phyloP scores from a whole-genome alignment of 2,888 invertebrate species.

The Zaprionus obscuricornis region DNA sequence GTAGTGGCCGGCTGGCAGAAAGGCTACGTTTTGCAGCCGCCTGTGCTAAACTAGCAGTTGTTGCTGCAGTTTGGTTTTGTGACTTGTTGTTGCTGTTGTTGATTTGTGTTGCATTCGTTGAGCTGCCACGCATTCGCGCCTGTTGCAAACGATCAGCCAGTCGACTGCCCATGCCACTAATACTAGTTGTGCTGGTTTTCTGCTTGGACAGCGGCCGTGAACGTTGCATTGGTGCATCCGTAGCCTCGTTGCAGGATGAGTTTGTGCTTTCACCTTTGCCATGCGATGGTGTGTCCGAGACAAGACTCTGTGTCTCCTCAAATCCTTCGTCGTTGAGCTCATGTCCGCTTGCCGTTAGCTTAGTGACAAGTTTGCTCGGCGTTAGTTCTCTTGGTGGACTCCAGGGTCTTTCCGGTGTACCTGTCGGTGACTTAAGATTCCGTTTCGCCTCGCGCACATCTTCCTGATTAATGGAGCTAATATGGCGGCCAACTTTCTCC shows the following conservation, averaged over 20 bases:
- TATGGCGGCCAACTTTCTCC: slow-evolving; percentile 86
- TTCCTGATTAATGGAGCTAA: slow-evolving; percentile 88
- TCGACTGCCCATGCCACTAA: slow-evolving; percentile 57
- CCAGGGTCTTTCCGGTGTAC: slow-evolving; percentile 86
- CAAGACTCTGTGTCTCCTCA: slow-evolving; percentile 94
- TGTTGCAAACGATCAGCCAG: slow-evolving; percentile 70
- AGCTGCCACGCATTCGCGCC: slow-evolving; percentile 49
- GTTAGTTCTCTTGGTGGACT: slow-evolving; percentile 83
- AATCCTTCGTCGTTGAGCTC: slow-evolving; percentile 95
- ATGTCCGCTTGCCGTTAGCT: slow-evolving; percentile 67
- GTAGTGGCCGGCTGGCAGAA: slow-evolving; percentile 86
- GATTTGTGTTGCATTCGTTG: slow-evolving; percentile 4
- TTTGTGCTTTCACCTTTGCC: slow-evolving; percentile 86
- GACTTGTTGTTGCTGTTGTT: slow-evolving; percentile 35
- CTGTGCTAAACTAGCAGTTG: slow-evolving; percentile 6
- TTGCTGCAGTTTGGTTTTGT: slow-evolving; percentile 45
- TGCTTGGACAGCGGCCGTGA: slow-evolving; percentile 58
- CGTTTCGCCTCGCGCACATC: slow-evolving; percentile 89
- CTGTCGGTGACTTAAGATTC: slow-evolving; percentile 87
- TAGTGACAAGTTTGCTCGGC: slow-evolving; percentile 64
- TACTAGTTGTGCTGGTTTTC: slow-evolving; percentile 57
- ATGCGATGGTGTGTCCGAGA: slow-evolving; percentile 93
- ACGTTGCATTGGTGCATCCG: slow-evolving; percentile 82
- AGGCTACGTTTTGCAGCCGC: slow-evolving; percentile 60
- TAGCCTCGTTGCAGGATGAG: slow-evolving; percentile 89